Evolutionary conservation across 2,113 vertebrate genomes (phyloP), one percentile per base, ranked within the genome.

Genomic region (Rallus limicola): DNA sequence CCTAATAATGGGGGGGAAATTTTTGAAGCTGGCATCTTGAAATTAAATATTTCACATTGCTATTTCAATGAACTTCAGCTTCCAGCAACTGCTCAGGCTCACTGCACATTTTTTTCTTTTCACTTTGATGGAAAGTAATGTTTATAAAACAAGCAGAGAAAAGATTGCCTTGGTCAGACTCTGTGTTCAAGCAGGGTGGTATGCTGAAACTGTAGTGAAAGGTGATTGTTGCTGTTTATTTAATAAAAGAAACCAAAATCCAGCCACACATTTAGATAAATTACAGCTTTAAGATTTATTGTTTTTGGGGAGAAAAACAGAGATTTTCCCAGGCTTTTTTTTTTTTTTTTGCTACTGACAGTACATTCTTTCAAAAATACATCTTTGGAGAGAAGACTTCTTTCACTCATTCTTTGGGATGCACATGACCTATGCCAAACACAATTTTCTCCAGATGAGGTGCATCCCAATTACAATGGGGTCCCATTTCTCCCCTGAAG

Each of bases 271-370:
- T 56, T 67, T 62, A 69, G 68, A 84, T 58, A 86, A 88, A 86
- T 75, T 90, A 82, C 10, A 93, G 34, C 16, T 86, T 80, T 62
- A 59, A 69, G 63, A 83, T 86, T 83, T 93, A 92, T 75, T 96
- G 13, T 0, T 15, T 86, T 74, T 2, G 2, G 40, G 82, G 46
- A 84, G n/a, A 63, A 93, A 95, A 91, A 2, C 7, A 38, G 6
- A 52, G 5, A 23, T 94, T 94, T 95, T 79, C 76, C 65, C 72
- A 92, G 76, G 21, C 33, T 84, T 83, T n/a, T 23, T 63, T 78
- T 90, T 88, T 92, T n/a, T 23, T 63, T 78, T 90, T 88, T 92
- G 25, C 31, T 88, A 60, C 56, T 68, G 33, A 52, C 20, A n/a
- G 14, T 38, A 2, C 29, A 48, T 81, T 96, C 34, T 78, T 75